Base-by-base conservation (phyloP, 2,888 invertebrate species). In the Andrena bicolor region DNA sequence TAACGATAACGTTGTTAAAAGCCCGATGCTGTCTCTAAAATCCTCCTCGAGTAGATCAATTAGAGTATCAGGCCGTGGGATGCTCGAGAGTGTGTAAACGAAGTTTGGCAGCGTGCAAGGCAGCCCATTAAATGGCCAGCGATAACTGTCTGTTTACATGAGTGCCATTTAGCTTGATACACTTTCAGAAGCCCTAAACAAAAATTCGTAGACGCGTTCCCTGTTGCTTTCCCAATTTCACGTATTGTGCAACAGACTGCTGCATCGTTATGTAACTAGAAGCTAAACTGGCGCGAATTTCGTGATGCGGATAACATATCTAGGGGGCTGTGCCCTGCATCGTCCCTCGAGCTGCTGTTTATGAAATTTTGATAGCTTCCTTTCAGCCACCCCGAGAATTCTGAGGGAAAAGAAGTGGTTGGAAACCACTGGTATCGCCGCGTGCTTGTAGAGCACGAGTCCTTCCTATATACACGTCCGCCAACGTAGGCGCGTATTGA, bases 401-500 rank as follows among this genome's bases (percentile, higher is more conserved):
- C 23, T 35, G 20, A 41, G n/a, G 41, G 41, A 3, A 26, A 49
- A 61, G 51, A 73, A 69, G 49, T 28, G 66, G 63, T 74, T 83
- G 83, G 63, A 83, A 74, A 74, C 74, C 83, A 72, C 75, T 78
- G 74, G 63, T 76, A 76, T 87, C 78, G 76, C 87, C 83, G 80
- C 85, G 83, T 87, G 79, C 81, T 82, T 73, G 74, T 80, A 66
- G 76, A 71, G 82, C 84, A 84, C 81, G 79, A 77, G 74, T 60
- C 74, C 78, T 77, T 68, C 65, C 68, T 83, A 83, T 77, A 85
- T 83, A 80, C 86, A 87, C 87, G 56, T 88, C 74, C 78, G 79
- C 88, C 76, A 82, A 74, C 84, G 82, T 87, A 79, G 80, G 78
- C 84, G 64, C 86, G 91, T 91, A 91, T 91, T 91, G 91, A 91